These are phyloP conservation scores for Parazoanthus swiftii DNA, from an alignment of 92 coral and sea anemone species.

Conservation along the genomic window DNA sequence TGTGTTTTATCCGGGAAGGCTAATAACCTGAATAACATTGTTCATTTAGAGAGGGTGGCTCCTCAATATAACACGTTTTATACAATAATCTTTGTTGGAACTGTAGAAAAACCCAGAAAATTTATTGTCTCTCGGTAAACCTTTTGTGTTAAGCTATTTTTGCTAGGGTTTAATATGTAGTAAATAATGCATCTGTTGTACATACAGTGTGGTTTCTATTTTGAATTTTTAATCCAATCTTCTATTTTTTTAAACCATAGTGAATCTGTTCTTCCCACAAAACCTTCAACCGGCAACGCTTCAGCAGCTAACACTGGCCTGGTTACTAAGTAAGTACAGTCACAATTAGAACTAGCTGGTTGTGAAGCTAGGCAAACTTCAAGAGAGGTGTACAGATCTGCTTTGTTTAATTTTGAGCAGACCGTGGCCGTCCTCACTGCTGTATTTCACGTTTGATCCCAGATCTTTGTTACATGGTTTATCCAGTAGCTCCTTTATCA, in stretches of 20 bases:
- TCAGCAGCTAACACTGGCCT: slow-evolving; percentile 5
- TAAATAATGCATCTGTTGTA: no score
- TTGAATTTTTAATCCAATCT: not conserved
- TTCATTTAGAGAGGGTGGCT: no score
- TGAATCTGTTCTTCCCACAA: slow-evolving; percentile 23
- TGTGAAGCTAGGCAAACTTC: no score
- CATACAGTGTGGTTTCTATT: not conserved
- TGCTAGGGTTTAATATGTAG: not conserved
- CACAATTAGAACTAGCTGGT: not conserved
- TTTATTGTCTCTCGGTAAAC: not conserved
- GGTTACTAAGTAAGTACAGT: slow-evolving; percentile 34
- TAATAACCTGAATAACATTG: no score
- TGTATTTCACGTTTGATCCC: not conserved
- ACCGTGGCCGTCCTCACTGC: no score
- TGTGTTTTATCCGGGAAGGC: no score
- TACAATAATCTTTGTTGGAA: not conserved
- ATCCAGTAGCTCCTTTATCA: no score
- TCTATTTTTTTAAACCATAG: not conserved
- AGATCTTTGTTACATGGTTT: not conserved
- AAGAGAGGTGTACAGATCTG: no score
- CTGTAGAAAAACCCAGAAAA: not conserved
- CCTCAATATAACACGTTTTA: no score
- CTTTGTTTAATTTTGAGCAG: not conserved
- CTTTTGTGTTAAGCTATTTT: no score
- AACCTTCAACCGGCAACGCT: slow-evolving; percentile 25